Evolutionary conservation across 2,888 invertebrate genomes (phyloP).

Genomic region (Plebejus melissa): DNA sequence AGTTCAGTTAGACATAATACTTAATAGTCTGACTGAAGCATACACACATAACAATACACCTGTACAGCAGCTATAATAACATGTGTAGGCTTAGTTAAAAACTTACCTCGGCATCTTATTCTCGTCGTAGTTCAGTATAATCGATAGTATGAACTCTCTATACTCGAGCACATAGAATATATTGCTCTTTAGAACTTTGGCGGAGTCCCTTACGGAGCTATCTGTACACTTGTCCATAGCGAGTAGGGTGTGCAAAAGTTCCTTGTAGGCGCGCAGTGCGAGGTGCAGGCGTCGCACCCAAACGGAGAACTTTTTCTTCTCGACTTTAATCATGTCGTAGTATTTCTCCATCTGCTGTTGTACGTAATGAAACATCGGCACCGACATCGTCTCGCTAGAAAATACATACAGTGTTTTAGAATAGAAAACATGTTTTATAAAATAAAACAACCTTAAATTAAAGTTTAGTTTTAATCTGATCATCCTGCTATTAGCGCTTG

Average conservation of each 20-base stretch:
- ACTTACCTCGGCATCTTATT: conserved; percentile 90
- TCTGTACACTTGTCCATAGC: conserved; percentile 89
- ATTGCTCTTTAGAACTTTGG: conserved; percentile 92
- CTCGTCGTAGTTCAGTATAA: conserved; percentile 90
- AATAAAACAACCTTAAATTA: too few relatives aligned
- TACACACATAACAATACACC: too few relatives aligned
- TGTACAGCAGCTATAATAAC: too few relatives aligned
- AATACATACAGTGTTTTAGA: background rate
- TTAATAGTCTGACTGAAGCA: too few relatives aligned
- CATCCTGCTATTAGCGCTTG: too few relatives aligned
- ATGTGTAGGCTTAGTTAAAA: background rate
- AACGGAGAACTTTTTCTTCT: conserved; percentile 89
- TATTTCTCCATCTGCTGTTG: conserved; percentile 94
- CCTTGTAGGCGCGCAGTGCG: conserved; percentile 88
- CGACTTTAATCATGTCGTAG: conserved; percentile 89
- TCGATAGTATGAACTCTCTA: conserved; percentile 90
- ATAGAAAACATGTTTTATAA: background rate
- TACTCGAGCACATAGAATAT: conserved; percentile 97
- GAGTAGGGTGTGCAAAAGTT: conserved; percentile 89
- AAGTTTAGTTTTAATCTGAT: too few relatives aligned
- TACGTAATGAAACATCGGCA: conserved; percentile 95
- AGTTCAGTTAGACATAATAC: too few relatives aligned
- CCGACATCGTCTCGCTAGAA: conserved; percentile 94
- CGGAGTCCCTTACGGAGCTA: conserved; percentile 84
- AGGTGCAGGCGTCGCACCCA: conserved; percentile 94